Evolutionary conservation across 2,113 vertebrate genomes (phyloP).

Genomic region (Tenebrosternarchus preto): DNA sequence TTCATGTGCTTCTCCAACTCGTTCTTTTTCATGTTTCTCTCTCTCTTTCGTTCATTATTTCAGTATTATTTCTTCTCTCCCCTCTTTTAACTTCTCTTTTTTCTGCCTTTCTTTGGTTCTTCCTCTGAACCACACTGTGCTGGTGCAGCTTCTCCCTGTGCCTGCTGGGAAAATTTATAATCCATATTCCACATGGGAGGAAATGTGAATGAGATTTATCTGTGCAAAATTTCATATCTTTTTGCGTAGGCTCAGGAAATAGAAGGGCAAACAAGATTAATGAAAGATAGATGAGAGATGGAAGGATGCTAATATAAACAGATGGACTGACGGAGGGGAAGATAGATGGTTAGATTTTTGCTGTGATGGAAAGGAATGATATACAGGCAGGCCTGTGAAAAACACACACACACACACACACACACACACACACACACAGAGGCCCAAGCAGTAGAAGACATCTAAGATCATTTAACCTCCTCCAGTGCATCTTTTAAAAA

Average conservation of each 20-base stretch:
- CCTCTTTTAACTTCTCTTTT: not conserved
- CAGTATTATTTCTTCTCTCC: not conserved
- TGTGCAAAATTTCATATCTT: constrained; percentile 34
- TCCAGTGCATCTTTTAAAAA: too few relatives aligned
- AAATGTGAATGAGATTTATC: constrained; percentile 47
- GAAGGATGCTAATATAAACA: constrained; percentile 37
- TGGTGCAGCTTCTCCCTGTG: constrained; percentile 9
- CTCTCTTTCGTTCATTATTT: not conserved
- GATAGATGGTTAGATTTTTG: constrained; percentile 38
- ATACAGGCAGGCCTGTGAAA: constrained; percentile 8
- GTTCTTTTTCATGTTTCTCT: constrained; percentile 1
- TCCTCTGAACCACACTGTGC: not conserved
- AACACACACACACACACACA: constrained; percentile 25
- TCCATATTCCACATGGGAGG: constrained; percentile 25
- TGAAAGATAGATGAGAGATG: constrained; percentile 29
- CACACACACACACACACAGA: constrained; percentile 29
- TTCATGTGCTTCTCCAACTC: not conserved
- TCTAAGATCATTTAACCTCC: too few relatives aligned
- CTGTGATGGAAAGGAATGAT: constrained; percentile 36
- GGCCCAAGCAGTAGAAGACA: not conserved
- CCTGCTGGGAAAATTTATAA: constrained; percentile 44
- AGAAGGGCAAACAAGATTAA: constrained; percentile 30
- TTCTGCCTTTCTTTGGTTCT: not conserved
- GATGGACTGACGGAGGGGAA: constrained; percentile 18
- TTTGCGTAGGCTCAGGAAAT: constrained; percentile 3